Percentiles rank a stretch among this genome's conserved stretches.
phyloP scores from a whole-genome alignment of 2,888 invertebrate genomes.

The Gari tellinella region DNA sequence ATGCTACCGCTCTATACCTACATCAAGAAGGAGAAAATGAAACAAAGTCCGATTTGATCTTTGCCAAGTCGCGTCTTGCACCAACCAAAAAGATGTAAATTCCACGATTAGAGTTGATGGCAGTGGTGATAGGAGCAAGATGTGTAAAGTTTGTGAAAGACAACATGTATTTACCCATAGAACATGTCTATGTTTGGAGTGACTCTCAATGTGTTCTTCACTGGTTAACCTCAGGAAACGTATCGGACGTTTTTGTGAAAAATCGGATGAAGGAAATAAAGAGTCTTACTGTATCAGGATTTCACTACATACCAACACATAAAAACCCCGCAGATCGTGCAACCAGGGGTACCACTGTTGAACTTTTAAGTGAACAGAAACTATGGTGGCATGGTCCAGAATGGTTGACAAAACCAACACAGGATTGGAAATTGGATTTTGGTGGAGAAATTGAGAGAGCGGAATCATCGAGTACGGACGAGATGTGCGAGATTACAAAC shows the following conservation, averaged over 20 bases:
- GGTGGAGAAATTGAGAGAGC: not conserved
- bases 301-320: constrained; percentile 2
- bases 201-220: constrained; percentile 24
- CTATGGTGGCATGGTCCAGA: constrained; percentile 26
- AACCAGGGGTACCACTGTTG: constrained; percentile 1
- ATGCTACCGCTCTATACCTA: constrained; percentile 25
- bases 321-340: constrained; percentile 33
- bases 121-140: constrained; percentile 22
- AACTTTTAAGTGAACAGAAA: not conserved
- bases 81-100: constrained; percentile 17
- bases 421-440: not conserved
- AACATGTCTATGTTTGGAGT: constrained; percentile 3
- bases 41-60: constrained; percentile 21
- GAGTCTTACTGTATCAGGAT: not conserved
- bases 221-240: constrained; percentile 16
- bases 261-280: constrained; percentile 22
- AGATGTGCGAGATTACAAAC: not conserved
- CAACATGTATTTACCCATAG: not conserved
- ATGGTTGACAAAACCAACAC: constrained; percentile 9
- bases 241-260: constrained; percentile 13
- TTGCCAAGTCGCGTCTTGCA: constrained; percentile 31
- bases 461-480: not conserved
- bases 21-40: constrained; percentile 11
- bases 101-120: constrained; percentile 26
- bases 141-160: constrained; percentile 2